phyloP scores from a whole-genome alignment of 2,797 vertebrate species.

The Streptopelia turtur region DNA sequence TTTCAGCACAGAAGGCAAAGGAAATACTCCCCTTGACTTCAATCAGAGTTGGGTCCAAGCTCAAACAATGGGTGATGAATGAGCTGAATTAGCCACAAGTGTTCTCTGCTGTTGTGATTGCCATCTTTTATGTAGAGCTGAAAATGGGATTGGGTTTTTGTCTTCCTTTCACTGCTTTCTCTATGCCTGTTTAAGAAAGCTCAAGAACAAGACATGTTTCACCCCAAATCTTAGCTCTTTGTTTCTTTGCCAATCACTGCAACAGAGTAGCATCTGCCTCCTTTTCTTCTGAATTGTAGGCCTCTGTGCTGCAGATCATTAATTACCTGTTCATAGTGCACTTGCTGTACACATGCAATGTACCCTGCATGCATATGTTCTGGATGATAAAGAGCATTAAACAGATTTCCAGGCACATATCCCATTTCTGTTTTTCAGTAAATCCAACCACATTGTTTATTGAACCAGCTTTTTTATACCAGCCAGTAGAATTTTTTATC shows the following conservation, averaged over 20 bases:
- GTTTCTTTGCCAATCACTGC: background rate
- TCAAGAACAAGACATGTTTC: background rate
- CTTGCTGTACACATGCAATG: background rate
- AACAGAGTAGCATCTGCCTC: background rate
- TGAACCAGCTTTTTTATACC: background rate
- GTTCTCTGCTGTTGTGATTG: conserved; percentile 2
- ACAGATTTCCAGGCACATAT: background rate
- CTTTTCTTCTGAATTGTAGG: background rate
- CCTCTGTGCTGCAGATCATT: background rate
- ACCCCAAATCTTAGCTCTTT: background rate
- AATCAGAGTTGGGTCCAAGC: background rate
- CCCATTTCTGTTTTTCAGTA: background rate
- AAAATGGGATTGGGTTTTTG: background rate
- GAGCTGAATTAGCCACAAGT: conserved; percentile 28
- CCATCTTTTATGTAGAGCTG: background rate
- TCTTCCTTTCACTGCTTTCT: conserved; percentile 11
- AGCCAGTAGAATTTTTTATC: background rate
- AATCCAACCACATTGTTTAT: background rate
- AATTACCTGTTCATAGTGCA: background rate
- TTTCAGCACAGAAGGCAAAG: background rate
- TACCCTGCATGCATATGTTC: background rate
- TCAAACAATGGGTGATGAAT: conserved; percentile 21
- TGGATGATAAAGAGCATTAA: background rate
- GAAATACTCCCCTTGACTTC: conserved; percentile 13
- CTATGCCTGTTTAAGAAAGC: background rate